Evolutionary conservation across 2,888 invertebrate species (phyloP).

Genomic region (Pelosia muscerda): DNA sequence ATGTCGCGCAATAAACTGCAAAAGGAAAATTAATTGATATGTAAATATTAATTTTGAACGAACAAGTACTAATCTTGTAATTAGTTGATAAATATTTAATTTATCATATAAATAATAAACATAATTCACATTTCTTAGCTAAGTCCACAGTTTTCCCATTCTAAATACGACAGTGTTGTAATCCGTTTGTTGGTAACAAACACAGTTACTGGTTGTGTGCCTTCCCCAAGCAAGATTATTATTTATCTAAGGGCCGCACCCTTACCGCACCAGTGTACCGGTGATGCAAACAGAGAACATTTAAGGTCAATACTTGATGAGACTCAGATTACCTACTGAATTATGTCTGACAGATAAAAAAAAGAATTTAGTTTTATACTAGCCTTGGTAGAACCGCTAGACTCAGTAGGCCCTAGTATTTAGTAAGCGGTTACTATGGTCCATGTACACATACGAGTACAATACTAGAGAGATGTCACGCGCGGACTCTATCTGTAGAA

Average conservation of each 20-base stretch:
- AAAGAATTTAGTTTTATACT: too few relatives aligned
- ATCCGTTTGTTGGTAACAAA: constrained; percentile 66
- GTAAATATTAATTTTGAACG: too few relatives aligned
- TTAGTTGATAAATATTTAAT: too few relatives aligned
- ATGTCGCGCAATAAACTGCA: too few relatives aligned
- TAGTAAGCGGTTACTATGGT: neutral
- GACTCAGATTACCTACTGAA: neutral
- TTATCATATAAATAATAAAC: neutral
- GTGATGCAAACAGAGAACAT: constrained; percentile 51
- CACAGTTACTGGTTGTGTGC: constrained; percentile 61
- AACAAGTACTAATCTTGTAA: too few relatives aligned
- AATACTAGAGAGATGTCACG: too few relatives aligned
- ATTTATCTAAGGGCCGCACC: constrained; percentile 58
- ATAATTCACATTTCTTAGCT: neutral
- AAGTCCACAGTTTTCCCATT: constrained; percentile 51
- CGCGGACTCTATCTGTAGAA: too few relatives aligned
- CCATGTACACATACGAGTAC: too few relatives aligned
- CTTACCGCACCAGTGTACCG: constrained; percentile 35
- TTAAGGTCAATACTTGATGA: constrained; percentile 63
- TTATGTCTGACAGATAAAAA: neutral
- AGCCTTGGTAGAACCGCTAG: too few relatives aligned
- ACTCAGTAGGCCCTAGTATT: too few relatives aligned
- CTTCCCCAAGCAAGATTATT: constrained; percentile 56
- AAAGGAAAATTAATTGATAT: too few relatives aligned
- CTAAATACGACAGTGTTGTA: constrained; percentile 53